Conservation (phyloP, 2,113 vertebrate species). For the Lamprologus callipterus region DNA sequence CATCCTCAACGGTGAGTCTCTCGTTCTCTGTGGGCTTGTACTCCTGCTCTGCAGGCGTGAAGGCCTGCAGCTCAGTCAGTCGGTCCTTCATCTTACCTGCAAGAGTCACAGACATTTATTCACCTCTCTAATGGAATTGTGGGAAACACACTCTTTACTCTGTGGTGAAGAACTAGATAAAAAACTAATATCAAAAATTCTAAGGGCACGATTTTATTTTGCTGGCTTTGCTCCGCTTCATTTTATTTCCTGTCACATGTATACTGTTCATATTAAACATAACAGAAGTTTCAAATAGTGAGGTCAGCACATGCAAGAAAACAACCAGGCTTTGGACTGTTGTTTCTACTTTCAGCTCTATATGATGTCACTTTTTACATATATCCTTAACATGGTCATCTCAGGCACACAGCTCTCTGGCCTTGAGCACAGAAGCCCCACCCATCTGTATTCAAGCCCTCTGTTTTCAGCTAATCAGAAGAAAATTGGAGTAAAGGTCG, state of each 20-base stretch:
- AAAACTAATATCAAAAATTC: neutral
- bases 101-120: neutral
- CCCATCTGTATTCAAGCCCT: neutral
- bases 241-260: neutral
- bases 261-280: neutral
- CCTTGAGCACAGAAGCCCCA: neutral
- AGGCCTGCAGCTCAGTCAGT: conserved; percentile 74
- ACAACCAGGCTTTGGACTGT: neutral
- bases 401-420: neutral
- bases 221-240: neutral
- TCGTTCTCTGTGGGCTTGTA: neutral
- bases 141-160: fast-evolving
- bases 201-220: neutral
- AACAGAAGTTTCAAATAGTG: neutral
- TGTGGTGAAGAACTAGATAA: neutral
- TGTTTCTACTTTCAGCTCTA: neutral
- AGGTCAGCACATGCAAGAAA: neutral
- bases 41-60: conserved; percentile 45
- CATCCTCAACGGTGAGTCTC: conserved; percentile 12
- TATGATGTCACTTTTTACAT: neutral
- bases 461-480: neutral
- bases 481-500: neutral
- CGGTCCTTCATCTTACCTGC: conserved; percentile 89
- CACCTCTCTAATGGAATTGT: neutral
- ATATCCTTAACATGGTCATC: neutral